Conservation (phyloP, 2,888 invertebrate genomes). For the Tachina grossa region DNA sequence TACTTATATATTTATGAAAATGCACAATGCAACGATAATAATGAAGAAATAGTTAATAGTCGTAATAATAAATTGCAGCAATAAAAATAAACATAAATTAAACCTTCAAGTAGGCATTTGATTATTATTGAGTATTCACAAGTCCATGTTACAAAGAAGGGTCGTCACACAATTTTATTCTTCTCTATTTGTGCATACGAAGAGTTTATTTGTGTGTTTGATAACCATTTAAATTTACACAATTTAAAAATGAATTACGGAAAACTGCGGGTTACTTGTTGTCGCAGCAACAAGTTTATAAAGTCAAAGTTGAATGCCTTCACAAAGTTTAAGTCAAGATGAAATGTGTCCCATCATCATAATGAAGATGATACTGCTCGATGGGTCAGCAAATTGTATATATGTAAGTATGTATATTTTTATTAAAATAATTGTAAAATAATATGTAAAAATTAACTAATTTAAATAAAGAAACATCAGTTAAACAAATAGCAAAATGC, state of each 20-base stretch:
- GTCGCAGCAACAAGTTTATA: constrained; percentile 66
- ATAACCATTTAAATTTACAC: constrained; percentile 41
- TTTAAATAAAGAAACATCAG: not conserved
- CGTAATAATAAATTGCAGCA: constrained; percentile 56
- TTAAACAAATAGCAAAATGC: constrained; percentile 22
- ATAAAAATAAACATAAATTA: constrained; percentile 66
- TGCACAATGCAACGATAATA: constrained; percentile 15
- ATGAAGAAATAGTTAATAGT: constrained; percentile 41
- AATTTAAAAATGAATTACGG: constrained; percentile 54
- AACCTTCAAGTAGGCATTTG: constrained; percentile 40
- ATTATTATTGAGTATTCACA: constrained; percentile 42
- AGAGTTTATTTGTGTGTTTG: not conserved
- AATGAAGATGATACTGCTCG: constrained; percentile 14
- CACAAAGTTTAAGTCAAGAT: constrained; percentile 24
- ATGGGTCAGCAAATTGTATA: constrained; percentile 52
- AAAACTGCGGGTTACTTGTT: constrained; percentile 37
- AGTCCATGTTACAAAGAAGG: constrained; percentile 18
- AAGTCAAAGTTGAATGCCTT: constrained; percentile 69
- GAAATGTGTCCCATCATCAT: constrained; percentile 18
- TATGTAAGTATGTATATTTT: constrained; percentile 23
- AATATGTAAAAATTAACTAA: not conserved
- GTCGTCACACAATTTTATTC: constrained; percentile 19
- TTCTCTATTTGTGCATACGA: constrained; percentile 6
- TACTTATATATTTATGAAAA: constrained; percentile 17
- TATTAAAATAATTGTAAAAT: constrained; percentile 28